These are phyloP conservation scores for Xenopus borealis DNA, from an alignment of 2,113 vertebrate genomes.

Conservation along the genomic window DNA sequence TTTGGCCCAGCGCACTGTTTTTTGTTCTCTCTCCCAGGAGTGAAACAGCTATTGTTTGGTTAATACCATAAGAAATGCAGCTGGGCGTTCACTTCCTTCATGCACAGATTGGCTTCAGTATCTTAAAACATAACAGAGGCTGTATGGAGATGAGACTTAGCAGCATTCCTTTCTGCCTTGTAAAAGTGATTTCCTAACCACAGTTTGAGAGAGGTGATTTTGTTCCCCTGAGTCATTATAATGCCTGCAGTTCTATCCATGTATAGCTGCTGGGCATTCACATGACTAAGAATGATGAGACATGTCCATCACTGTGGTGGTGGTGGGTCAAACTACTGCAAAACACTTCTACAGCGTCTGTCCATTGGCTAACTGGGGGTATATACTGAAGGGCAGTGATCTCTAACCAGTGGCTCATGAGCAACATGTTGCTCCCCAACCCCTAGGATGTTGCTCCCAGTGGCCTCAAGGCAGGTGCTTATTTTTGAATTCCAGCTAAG, in stretches of 20 bases:
- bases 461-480: too few relatives aligned
- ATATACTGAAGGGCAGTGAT: too few relatives aligned
- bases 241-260: conserved; percentile 18
- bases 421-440: too few relatives aligned
- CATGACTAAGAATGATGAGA: conserved; percentile 27
- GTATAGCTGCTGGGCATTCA: neutral
- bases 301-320: neutral
- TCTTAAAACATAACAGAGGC: neutral
- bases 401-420: too few relatives aligned
- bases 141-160: neutral
- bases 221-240: conserved; percentile 30
- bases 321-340: neutral
- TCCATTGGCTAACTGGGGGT: too few relatives aligned
- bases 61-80: neutral
- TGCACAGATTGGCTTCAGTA: neutral
- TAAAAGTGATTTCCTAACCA: conserved; percentile 29
- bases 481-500: too few relatives aligned
- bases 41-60: neutral
- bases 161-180: conserved; percentile 24
- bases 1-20: too few relatives aligned
- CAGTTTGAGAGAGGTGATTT: conserved; percentile 20
- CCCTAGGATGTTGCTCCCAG: too few relatives aligned
- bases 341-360: too few relatives aligned
- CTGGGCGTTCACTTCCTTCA: neutral
- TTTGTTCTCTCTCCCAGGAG: too few relatives aligned